Base-by-base conservation (phyloP, 1,140 invertebrate genomes). In the Holotrichia oblita region DNA sequence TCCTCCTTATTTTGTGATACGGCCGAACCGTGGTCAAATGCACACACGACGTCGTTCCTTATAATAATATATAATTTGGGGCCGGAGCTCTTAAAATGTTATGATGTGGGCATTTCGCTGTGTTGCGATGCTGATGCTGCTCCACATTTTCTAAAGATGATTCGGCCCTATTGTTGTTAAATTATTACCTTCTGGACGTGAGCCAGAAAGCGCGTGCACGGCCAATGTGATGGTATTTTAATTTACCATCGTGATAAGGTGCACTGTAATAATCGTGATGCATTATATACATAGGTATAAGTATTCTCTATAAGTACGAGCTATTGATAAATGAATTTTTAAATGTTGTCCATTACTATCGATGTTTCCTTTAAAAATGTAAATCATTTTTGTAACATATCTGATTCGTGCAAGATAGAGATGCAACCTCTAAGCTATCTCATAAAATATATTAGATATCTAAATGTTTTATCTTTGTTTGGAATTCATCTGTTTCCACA, bases 111-210 rank as follows among this genome's bases (percentile, higher is more conserved):
- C 14, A 24, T 72, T 72, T 72, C 48, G 48, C 48, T 17, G 27
- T 34, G 27, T 34, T 34, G 2, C 27, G 27, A 34, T 34, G 27
- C 17, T 17, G 48, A 40, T 40, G 22, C 34, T 74, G 73, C 73
- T 74, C 73, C 41, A 74, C 17, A 74, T 74, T 74, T 34, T 74
- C 73, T 74, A 74, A 74, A 74, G 73, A 74, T 20, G 73, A 74
- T 74, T 74, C 73, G 73, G 40, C 10, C 34, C 73, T 34, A 74
- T 74, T 74, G 73, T 74, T 74, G 73, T 74, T 74, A 74, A 74
- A 74, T 74, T 74, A 74, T 74, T 74, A 74, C 73, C 73, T 74
- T 74, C 73, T 74, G 73, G 34, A 74, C 34, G 73, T 44, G 34
- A 40, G 73, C 73, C 73, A 42, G 73, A 42, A 74, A 20, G 34